Evolutionary conservation across 2,888 invertebrate genomes (phyloP).

Genomic region (Hoplodrina ambigua): DNA sequence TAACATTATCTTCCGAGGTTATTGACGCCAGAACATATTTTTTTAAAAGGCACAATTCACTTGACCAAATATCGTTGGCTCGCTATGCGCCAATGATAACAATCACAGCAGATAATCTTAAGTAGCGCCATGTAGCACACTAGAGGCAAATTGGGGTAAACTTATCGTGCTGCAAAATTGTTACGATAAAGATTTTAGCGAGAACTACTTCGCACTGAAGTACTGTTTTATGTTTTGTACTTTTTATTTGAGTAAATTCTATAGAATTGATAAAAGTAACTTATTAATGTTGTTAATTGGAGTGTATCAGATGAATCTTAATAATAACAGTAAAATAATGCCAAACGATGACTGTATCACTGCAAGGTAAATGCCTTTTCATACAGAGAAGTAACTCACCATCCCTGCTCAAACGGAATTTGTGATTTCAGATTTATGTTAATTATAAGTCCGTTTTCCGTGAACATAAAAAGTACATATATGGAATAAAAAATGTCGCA

Average conservation of each 20-base stretch:
- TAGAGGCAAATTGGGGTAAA: slow-evolving; percentile 13
- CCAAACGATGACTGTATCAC: too few relatives aligned
- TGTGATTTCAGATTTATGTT: too few relatives aligned
- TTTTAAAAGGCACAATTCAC: not conserved
- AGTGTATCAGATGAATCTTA: not conserved
- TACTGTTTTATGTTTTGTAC: slow-evolving; percentile 5
- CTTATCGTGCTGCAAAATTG: slow-evolving; percentile 17
- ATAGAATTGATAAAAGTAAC: not conserved
- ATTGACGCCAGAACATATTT: slow-evolving; percentile 11
- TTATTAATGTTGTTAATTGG: not conserved
- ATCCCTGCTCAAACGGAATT: too few relatives aligned
- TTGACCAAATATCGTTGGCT: not conserved
- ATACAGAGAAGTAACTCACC: too few relatives aligned
- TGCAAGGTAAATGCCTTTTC: too few relatives aligned
- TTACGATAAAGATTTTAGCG: slow-evolving; percentile 37
- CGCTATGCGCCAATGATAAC: slow-evolving; percentile 2
- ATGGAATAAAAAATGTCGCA: too few relatives aligned
- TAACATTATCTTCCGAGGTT: slow-evolving; percentile 12
- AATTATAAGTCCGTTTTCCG: too few relatives aligned
- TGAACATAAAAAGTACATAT: too few relatives aligned
- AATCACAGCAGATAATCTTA: slow-evolving; percentile 32
- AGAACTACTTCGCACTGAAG: slow-evolving; percentile 14
- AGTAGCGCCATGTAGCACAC: slow-evolving; percentile 42
- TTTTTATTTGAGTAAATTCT: slow-evolving; percentile 1
- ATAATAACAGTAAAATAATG: too few relatives aligned